Evolutionary conservation across 1,140 invertebrate species (phyloP).

Genomic region (Drosophila obscura): DNA sequence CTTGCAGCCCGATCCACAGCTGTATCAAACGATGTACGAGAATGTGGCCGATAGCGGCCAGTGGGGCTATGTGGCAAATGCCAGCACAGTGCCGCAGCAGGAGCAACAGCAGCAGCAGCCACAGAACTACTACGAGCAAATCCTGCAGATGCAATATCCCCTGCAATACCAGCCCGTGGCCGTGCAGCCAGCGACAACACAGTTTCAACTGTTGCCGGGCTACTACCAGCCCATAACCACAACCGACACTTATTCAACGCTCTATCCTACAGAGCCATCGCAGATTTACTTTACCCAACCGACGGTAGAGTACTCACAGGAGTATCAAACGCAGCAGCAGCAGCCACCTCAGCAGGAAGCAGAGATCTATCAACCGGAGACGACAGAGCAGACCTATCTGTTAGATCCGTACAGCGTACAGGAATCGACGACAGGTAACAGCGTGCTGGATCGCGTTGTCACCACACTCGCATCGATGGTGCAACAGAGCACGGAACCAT

Average conservation of each 20-base stretch:
- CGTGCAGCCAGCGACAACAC: constrained; percentile 51
- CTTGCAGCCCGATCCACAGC: constrained; percentile 74
- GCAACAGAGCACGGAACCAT: constrained; percentile 61
- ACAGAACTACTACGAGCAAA: constrained; percentile 76
- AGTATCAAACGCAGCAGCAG: constrained; percentile 49
- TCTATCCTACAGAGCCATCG: constrained; percentile 59
- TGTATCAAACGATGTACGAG: constrained; percentile 80
- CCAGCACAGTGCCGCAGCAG: constrained; percentile 5
- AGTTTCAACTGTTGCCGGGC: constrained; percentile 70
- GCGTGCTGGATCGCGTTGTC: constrained; percentile 71
- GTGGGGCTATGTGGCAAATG: constrained; percentile 64
- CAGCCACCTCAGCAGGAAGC: constrained; percentile 15
- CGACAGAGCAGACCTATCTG: constrained; percentile 52
- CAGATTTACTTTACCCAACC: constrained; percentile 69
- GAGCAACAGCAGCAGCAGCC: constrained; percentile 40
- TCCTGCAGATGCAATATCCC: constrained; percentile 80
- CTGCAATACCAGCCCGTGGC: constrained; percentile 74
- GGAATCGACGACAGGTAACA: constrained; percentile 61
- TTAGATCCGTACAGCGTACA: constrained; percentile 53
- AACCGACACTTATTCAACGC: constrained; percentile 49
- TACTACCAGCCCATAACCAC: constrained; percentile 68
- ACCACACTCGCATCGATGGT: constrained; percentile 77
- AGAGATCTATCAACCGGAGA: constrained; percentile 38
- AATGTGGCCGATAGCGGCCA: constrained; percentile 78
- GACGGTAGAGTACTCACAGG: constrained; percentile 40